A percentile compares a stretch with the other conserved stretches of the same genome.
Evolutionary conservation across 2,888 invertebrate genomes (phyloP).

Genomic region (Leptarthrus brevirostris): DNA sequence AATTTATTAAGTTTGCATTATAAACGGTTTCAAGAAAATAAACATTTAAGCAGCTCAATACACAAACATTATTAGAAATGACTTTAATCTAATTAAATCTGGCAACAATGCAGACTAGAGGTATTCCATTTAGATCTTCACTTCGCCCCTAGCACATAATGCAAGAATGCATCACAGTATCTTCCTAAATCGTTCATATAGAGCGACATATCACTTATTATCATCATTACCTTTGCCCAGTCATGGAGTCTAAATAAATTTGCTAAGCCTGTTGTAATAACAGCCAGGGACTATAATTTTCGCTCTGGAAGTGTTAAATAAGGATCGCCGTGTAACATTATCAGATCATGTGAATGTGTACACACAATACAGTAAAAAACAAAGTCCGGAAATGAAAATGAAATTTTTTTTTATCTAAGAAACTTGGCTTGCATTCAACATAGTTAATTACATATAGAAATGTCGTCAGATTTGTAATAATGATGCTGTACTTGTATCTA

Average conservation of each 20-base stretch:
- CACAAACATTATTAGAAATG: too few relatives aligned
- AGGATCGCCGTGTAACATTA: slow-evolving; percentile 10
- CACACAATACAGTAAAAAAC: slow-evolving; percentile 2
- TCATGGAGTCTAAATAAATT: too few relatives aligned
- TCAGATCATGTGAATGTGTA: too few relatives aligned
- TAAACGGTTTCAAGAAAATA: too few relatives aligned
- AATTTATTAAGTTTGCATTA: too few relatives aligned
- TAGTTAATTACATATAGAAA: slow-evolving; percentile 34
- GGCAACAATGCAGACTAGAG: slow-evolving; percentile 26
- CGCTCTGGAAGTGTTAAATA: slow-evolving; percentile 15
- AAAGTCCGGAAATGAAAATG: slow-evolving; percentile 46
- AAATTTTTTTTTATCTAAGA: slow-evolving; percentile 37
- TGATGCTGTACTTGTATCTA: slow-evolving; percentile 3
- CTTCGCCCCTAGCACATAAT: not conserved
- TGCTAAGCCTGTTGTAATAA: slow-evolving; percentile 21
- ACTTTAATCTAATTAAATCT: slow-evolving; percentile 14
- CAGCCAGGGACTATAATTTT: slow-evolving; percentile 26
- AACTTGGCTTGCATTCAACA: slow-evolving; percentile 38
- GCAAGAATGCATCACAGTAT: too few relatives aligned
- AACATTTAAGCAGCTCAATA: too few relatives aligned
- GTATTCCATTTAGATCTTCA: slow-evolving; percentile 34
- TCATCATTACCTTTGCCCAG: slow-evolving; percentile 9
- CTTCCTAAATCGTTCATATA: too few relatives aligned
- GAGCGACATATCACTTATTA: slow-evolving; percentile 7
- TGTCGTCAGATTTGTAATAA: slow-evolving; percentile 15